Conservation (phyloP, 2,113 vertebrate genomes). For the Notiomystis cincta region DNA sequence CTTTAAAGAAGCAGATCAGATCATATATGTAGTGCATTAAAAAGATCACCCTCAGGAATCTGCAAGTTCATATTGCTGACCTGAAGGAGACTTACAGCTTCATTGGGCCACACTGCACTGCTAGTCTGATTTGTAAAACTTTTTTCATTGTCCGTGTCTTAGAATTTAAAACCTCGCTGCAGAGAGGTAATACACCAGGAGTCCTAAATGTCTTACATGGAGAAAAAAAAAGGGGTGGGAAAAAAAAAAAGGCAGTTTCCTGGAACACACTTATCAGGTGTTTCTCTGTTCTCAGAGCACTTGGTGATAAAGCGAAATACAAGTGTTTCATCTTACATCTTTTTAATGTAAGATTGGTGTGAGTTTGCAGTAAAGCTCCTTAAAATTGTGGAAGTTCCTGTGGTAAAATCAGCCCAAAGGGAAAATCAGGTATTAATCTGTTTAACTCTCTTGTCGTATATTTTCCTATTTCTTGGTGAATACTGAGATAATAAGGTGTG, state of each 20-base stretch:
- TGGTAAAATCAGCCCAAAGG: not conserved
- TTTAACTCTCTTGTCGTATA: not conserved
- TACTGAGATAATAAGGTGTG: not conserved
- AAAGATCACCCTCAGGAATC: not conserved
- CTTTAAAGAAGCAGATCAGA: not conserved
- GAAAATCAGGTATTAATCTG: not conserved
- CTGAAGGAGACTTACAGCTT: not conserved
- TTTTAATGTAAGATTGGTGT: not conserved
- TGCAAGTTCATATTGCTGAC: not conserved
- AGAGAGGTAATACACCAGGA: not conserved
- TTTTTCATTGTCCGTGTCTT: not conserved
- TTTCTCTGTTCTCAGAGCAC: not conserved
- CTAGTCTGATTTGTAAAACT: not conserved
- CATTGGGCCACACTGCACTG: not conserved
- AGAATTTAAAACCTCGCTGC: not conserved
- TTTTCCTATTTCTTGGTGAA: not conserved
- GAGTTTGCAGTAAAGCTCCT: not conserved
- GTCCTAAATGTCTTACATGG: not conserved
- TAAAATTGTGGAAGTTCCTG: not conserved
- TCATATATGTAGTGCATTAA: not conserved
- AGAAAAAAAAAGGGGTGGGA: rapidly evolving
- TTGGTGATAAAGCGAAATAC: not conserved
- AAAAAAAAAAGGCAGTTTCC: not conserved
- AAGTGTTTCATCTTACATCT: not conserved
- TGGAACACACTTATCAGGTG: not conserved